Evolutionary conservation across 2,797 vertebrate species (phyloP), one percentile per base, ranked within the genome.

Genomic region (Tarsius wallacei): DNA sequence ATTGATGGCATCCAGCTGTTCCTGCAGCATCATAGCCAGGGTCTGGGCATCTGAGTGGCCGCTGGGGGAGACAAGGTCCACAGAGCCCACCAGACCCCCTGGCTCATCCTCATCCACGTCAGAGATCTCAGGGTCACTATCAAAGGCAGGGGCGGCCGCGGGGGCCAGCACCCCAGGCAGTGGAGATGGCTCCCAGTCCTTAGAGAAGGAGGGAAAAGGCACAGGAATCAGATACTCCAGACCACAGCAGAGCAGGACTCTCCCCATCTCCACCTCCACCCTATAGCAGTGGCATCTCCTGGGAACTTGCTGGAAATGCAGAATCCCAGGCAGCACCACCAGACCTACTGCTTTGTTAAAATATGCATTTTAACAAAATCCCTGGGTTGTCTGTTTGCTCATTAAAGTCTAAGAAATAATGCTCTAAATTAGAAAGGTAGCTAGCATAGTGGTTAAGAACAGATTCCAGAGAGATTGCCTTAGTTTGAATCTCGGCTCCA

Each of bases 1-100:
- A 0, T 99, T 99, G 98, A 99, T 99, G 96, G 99, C 99, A 66
- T 99, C 99, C 84, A 99, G 99, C 98, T 99, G 99, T 98, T 99
- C 99, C 98, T 99, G 99, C 64, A 99, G 98, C 99, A 99, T 99
- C 97, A 99, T 99, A 88, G 99, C 99, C 42, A 99, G 98, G 0
- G 99, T 99, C 98, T 99, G 99, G 31, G 99, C 99, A 0, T 99
- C 99, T 0, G 99, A 99, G 98, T 99, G 99, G 91, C 99, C 99
- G 0, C 99, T 98, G 7, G 99, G 99, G 33, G 99, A 99, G 64
- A 99, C 98, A 95, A 99, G 97, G 49, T 99, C 99, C 61, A 99
- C 95, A 7, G 99, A 99, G 97, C 99, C 99, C 96, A 99, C 99
- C 57, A 99, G 98, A 0, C 99, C 98, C 93, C 99, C 99, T 0